These are phyloP conservation scores for Molothrus ater DNA, from an alignment of 2,797 vertebrate genomes.

Conservation along the genomic window DNA sequence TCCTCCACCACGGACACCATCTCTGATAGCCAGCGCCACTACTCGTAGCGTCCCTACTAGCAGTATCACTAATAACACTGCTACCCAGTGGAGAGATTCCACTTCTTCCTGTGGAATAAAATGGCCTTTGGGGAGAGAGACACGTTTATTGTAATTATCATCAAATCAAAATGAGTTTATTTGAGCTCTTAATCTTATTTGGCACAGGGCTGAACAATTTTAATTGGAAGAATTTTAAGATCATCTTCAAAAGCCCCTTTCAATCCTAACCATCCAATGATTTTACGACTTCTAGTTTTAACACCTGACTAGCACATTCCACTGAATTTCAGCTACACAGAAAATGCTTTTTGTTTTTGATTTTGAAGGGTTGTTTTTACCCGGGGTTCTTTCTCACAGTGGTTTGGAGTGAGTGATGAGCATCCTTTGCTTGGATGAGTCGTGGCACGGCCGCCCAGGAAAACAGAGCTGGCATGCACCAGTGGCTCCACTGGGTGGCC, in stretches of 20 bases:
- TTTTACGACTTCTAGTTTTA: neutral
- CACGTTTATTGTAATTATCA: neutral
- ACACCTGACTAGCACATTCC: neutral
- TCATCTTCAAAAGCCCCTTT: neutral
- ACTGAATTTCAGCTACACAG: neutral
- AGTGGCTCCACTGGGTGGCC: neutral
- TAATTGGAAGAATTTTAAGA: neutral
- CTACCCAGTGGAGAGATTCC: neutral
- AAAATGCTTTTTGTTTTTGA: neutral
- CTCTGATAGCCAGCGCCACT: neutral
- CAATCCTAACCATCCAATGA: neutral
- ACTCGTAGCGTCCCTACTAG: neutral
- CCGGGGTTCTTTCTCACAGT: neutral
- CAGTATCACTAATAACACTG: neutral
- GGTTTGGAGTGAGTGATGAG: rapidly evolving
- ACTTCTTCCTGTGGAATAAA: neutral
- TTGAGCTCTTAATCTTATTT: neutral
- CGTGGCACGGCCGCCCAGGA: rapidly evolving
- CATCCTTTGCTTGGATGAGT: rapidly evolving
- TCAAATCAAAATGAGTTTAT: neutral
- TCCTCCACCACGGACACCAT: neutral
- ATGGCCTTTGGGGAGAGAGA: neutral
- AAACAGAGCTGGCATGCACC: neutral
- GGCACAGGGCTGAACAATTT: neutral
- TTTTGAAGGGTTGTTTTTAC: neutral